phyloP scores from a whole-genome alignment of 1,140 invertebrate species.

The Sitophilus oryzae region DNA sequence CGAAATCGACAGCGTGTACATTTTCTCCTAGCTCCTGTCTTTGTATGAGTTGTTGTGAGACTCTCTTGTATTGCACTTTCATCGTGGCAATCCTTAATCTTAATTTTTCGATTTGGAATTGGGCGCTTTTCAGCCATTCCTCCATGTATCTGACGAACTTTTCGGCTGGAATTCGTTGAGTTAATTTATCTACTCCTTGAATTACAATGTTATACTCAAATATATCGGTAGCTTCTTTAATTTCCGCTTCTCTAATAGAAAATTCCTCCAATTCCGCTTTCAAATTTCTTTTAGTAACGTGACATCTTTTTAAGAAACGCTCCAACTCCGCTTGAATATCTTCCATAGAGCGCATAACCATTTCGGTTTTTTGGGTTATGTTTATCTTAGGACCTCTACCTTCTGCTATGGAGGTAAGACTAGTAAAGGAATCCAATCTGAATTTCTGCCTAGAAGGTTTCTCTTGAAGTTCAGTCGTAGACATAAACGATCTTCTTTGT shows the following conservation, averaged over 20 bases:
- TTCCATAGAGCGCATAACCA: slow-evolving; percentile 35
- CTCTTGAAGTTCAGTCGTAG: neutral
- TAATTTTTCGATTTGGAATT: slow-evolving; percentile 42
- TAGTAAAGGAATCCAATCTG: slow-evolving; percentile 22
- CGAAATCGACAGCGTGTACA: slow-evolving; percentile 46
- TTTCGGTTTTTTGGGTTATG: slow-evolving; percentile 34
- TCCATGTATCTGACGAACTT: slow-evolving; percentile 46
- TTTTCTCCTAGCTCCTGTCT: slow-evolving; percentile 43
- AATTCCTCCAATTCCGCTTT: slow-evolving; percentile 42
- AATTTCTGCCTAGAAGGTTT: neutral
- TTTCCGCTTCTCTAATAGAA: slow-evolving; percentile 33
- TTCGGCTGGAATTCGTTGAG: slow-evolving; percentile 45
- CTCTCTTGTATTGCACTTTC: slow-evolving; percentile 38
- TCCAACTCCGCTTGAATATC: slow-evolving; percentile 28
- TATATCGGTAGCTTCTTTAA: slow-evolving; percentile 31
- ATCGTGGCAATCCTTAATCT: slow-evolving; percentile 41
- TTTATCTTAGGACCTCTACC: slow-evolving; percentile 32
- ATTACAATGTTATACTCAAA: slow-evolving; percentile 43
- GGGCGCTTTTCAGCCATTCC: slow-evolving; percentile 42
- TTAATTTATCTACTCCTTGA: slow-evolving; percentile 38
- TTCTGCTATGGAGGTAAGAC: slow-evolving; percentile 19
- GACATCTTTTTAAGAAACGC: slow-evolving; percentile 27
- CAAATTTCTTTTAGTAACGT: slow-evolving; percentile 31
- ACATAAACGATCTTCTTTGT: neutral
- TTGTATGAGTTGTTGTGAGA: slow-evolving; percentile 37